Percentiles rank a stretch among this genome's conserved stretches.
Evolutionary conservation across 2,113 vertebrate species (phyloP).

Genomic region (Myrmecophaga tridactyla): DNA sequence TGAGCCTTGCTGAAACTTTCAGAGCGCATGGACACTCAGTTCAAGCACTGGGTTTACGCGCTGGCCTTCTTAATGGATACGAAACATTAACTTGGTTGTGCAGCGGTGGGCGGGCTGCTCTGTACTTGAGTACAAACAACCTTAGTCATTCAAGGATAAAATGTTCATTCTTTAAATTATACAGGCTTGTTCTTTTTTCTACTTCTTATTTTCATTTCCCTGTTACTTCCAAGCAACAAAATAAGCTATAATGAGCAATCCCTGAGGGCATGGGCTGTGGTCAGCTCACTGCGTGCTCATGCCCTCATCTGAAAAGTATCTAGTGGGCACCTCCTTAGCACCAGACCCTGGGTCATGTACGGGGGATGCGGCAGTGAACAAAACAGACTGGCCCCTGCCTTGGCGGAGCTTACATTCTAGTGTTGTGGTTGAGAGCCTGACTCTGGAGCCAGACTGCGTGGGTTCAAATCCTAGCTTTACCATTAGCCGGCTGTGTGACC

Average conservation of each 20-base stretch:
- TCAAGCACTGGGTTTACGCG: background rate
- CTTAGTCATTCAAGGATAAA: background rate
- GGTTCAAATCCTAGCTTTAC: background rate
- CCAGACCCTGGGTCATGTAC: background rate
- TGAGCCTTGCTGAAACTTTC: rapidly evolving
- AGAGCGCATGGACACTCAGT: background rate
- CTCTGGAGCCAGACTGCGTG: background rate
- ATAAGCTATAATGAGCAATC: rapidly evolving
- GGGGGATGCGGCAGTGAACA: rapidly evolving
- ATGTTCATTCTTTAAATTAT: background rate
- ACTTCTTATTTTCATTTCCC: background rate
- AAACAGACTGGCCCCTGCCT: background rate
- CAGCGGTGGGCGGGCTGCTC: rapidly evolving
- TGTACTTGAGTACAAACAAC: background rate
- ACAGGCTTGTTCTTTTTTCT: background rate
- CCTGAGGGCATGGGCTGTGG: background rate
- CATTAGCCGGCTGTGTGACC: background rate
- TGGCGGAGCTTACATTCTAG: too few species aligned
- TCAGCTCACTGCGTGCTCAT: background rate
- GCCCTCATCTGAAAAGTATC: background rate
- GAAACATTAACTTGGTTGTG: background rate
- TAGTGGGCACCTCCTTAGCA: rapidly evolving
- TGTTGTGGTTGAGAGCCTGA: background rate
- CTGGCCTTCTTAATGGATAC: background rate
- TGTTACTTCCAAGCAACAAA: background rate